Base-by-base conservation (phyloP, 2,113 vertebrate species). In the Mormyrus lacerda region DNA sequence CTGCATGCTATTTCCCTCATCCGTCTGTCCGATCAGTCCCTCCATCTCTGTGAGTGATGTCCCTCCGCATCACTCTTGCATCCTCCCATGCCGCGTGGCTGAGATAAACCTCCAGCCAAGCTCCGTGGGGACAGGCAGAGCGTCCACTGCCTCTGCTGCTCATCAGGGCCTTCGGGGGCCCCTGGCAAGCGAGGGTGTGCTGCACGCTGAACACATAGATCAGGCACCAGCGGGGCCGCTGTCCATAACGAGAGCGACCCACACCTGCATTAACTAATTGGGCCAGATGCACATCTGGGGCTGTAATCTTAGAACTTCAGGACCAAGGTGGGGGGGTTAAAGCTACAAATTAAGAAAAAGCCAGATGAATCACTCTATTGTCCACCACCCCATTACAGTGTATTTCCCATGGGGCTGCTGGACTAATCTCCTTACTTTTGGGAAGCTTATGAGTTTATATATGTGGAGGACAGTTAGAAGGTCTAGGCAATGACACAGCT, bases 221-320 rank as follows among this genome's bases (percentile, higher is more conserved):
- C 73, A 79, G 73, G 73, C 6, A 8, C 35, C 73, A 42, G 73
- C 0, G 31, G 73, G 35, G 4, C 73, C 5, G 3, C 35, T 79
- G 73, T 2, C 73, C 4, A 24, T 50, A 73, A 48, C 45, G 45
- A 31, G 82, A 48, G 76, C 9, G n/a, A 42, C 55, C 55, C 21
- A 89, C 79, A 85, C 88, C 88, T 89, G 88, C 53, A 85, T 85
- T 89, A 85, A 55, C 79, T 85, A 89, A 89, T 85, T 89, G 84
- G 44, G 24, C 19, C 82, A 44, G 13, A 85, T 42, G 31, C 53
- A 82, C 88, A 89, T 15, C 83, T 85, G 82, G 27, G 13, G 89
- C 11, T 79, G 73, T 79, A 79, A 42, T 35, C 73, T 79, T 79
- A 79, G 73, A 55, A 85, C 51, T 3, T 39, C 11, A 42, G 50